Percentiles rank a stretch among this genome's conserved stretches.
Evolutionary conservation across 2,888 invertebrate genomes (phyloP).

Genomic region (Meandrusa payeni): DNA sequence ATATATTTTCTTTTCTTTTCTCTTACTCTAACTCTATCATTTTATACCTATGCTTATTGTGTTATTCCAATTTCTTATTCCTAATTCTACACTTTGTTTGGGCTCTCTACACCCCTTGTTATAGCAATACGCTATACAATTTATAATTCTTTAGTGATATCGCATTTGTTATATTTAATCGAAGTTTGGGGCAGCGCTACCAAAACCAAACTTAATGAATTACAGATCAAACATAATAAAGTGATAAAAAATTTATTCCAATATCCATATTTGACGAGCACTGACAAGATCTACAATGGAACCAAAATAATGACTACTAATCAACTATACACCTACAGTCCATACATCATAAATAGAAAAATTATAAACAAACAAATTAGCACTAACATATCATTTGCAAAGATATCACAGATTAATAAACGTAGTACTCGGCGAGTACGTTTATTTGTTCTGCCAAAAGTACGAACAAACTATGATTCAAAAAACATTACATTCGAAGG

Average conservation of each 20-base stretch:
- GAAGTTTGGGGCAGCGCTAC: neutral
- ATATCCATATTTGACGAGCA: slow-evolving; percentile 1
- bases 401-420: neutral
- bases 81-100: too few species aligned
- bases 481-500: neutral
- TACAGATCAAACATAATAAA: neutral
- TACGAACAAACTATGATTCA: neutral
- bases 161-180: neutral
- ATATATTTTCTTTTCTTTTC: too few species aligned
- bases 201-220: neutral
- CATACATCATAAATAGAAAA: too few species aligned
- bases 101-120: too few species aligned
- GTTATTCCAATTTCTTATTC: too few species aligned
- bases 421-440: neutral
- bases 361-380: neutral
- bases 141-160: neutral
- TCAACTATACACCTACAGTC: neutral
- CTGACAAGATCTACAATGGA: neutral
- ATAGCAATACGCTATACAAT: neutral
- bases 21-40: too few species aligned
- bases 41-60: too few species aligned
- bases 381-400: slow-evolving; percentile 3
- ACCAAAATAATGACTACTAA: neutral
- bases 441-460: neutral
- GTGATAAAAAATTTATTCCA: neutral